These are phyloP conservation scores for Tenthredo amoena DNA, from an alignment of 2,888 invertebrate genomes.

Conservation along the genomic window DNA sequence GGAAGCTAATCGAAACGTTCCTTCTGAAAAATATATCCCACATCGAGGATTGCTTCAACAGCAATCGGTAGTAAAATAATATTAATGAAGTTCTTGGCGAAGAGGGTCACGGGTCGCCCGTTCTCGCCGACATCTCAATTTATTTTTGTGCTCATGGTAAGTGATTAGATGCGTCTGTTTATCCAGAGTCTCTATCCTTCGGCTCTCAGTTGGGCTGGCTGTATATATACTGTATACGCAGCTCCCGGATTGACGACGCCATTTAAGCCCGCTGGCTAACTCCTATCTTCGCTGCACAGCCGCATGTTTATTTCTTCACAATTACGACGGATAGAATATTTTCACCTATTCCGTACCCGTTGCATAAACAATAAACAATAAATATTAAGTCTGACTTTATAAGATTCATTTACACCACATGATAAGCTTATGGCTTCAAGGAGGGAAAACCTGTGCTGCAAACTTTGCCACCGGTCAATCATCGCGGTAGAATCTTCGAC, in stretches of 20 bases:
- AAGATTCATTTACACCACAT: neutral
- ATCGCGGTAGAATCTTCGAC: neutral
- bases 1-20: slow-evolving; percentile 1
- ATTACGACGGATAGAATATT: slow-evolving; percentile 38
- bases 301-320: slow-evolving; percentile 33
- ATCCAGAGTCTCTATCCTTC: slow-evolving; percentile 49
- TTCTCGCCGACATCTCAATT: slow-evolving; percentile 51
- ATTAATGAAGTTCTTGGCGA: slow-evolving; percentile 51
- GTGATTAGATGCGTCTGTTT: slow-evolving; percentile 53
- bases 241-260: slow-evolving; percentile 49
- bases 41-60: neutral
- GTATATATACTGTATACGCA: slow-evolving; percentile 21
- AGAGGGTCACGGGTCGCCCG: slow-evolving; percentile 52
- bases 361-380: slow-evolving; percentile 24
- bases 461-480: neutral
- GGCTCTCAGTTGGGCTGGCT: slow-evolving; percentile 33
- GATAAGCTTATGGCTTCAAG: neutral
- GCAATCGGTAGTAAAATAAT: slow-evolving; percentile 5
- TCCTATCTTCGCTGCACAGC: slow-evolving; percentile 21
- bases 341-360: slow-evolving; percentile 27
- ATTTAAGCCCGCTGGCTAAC: slow-evolving; percentile 47
- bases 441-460: neutral
- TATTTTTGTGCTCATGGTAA: slow-evolving; percentile 52
- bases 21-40: neutral
- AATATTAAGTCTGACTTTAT: neutral